A percentile compares a stretch with the other conserved stretches of the same genome.
Conservation (phyloP, 1,140 invertebrate species). For the Ips typographus region DNA sequence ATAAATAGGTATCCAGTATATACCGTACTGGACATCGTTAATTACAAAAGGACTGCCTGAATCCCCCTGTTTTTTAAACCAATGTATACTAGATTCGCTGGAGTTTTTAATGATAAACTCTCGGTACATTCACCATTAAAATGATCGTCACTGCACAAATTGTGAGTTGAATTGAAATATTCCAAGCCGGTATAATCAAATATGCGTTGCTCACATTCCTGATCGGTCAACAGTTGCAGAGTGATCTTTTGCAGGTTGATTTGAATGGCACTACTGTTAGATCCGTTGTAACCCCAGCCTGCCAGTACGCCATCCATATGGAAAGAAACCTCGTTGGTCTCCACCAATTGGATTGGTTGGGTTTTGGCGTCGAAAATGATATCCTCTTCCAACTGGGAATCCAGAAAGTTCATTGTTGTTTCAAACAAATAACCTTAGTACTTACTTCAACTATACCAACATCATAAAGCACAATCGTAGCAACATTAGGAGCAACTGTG, state of each 20-base stretch:
- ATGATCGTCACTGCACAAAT: constrained; percentile 1
- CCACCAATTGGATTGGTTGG: neutral
- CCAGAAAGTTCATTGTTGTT: no score
- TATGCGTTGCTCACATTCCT: constrained; percentile 6
- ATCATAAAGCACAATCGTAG: no score
- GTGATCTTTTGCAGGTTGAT: neutral
- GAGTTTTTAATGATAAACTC: constrained; percentile 58
- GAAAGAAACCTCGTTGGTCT: neutral
- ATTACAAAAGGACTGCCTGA: constrained; percentile 8
- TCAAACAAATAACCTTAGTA: no score
- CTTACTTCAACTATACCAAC: no score
- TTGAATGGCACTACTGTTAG: neutral
- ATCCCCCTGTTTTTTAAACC: constrained; percentile 12
- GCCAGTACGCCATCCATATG: neutral
- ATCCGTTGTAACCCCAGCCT: neutral
- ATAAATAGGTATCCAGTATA: neutral
- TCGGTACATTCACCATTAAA: constrained; percentile 6
- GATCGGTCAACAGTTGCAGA: neutral
- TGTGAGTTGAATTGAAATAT: constrained; percentile 5
- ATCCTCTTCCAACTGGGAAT: neutral
- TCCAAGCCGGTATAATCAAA: neutral
- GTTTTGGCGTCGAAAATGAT: neutral
- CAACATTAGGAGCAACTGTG: no score
- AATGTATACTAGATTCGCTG: no score
- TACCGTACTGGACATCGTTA: neutral